Percentiles rank a stretch among this genome's conserved stretches.
Evolutionary conservation across 2,113 vertebrate genomes (phyloP).

Genomic region (Chaenocephalus aceratus): DNA sequence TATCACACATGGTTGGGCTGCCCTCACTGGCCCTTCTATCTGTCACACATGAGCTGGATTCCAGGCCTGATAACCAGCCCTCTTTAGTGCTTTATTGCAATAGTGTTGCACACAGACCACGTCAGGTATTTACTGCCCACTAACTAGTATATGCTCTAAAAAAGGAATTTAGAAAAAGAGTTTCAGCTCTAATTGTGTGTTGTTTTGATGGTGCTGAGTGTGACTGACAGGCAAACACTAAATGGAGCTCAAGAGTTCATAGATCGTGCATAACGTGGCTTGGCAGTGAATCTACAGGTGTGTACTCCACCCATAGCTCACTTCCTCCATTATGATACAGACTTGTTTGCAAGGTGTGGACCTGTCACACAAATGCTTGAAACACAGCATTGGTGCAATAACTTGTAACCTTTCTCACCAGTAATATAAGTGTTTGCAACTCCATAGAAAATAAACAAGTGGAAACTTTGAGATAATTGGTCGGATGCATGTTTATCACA

Average conservation of each 20-base stretch:
- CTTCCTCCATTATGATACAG: constrained; percentile 37
- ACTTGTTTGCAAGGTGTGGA: constrained; percentile 27
- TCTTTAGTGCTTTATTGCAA: constrained; percentile 54
- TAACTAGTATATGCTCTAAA: not conserved
- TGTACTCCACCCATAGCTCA: constrained; percentile 38
- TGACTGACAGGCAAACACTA: constrained; percentile 15
- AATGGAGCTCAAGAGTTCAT: constrained; percentile 4
- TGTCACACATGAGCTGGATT: constrained; percentile 69
- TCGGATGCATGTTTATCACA: not conserved
- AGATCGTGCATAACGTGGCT: constrained; percentile 3
- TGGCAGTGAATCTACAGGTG: constrained; percentile 20
- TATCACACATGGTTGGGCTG: constrained; percentile 69
- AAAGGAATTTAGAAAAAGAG: not conserved
- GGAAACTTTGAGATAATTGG: not conserved
- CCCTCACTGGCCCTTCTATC: constrained; percentile 70
- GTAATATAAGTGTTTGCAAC: not conserved
- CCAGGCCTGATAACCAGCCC: constrained; percentile 47
- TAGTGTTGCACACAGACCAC: constrained; percentile 15
- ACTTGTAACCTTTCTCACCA: not conserved
- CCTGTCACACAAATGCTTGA: not conserved
- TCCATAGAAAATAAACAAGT: not conserved
- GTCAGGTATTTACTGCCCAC: constrained; percentile 10
- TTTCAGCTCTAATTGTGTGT: not conserved
- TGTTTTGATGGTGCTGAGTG: constrained; percentile 5
- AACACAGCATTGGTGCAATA: not conserved